phyloP scores from a whole-genome alignment of 2,888 invertebrate species.

The Beris chalybata region DNA sequence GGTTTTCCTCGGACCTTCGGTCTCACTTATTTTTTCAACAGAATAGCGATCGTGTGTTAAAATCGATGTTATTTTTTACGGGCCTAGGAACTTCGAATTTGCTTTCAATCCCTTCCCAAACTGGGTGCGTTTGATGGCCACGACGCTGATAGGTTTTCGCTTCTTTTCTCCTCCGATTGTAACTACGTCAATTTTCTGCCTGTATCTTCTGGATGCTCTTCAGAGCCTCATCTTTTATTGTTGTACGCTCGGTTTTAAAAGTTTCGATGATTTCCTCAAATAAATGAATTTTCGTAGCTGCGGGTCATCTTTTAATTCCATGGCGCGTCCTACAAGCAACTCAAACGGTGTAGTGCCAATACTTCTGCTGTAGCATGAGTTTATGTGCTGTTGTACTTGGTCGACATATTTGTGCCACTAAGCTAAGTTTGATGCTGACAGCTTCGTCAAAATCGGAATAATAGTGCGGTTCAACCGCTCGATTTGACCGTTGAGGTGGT shows the following conservation, averaged over 20 bases:
- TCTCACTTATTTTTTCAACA: no score
- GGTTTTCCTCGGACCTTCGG: no score
- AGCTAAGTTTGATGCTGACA: slow-evolving; percentile 45
- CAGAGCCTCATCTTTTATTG: slow-evolving; percentile 10
- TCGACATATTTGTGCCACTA: slow-evolving; percentile 44
- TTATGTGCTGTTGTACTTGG: slow-evolving; percentile 1
- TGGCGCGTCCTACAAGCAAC: slow-evolving; percentile 5
- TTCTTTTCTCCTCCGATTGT: slow-evolving; percentile 22
- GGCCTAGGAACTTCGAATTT: background rate
- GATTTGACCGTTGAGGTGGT: slow-evolving; percentile 41
- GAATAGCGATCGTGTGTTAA: no score
- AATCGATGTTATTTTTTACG: background rate
- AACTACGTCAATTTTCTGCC: slow-evolving; percentile 21
- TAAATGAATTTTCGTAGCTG: slow-evolving; percentile 16
- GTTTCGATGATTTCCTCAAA: background rate
- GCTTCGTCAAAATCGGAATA: slow-evolving; percentile 46
- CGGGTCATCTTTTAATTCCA: slow-evolving; percentile 6
- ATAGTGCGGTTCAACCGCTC: slow-evolving; percentile 46
- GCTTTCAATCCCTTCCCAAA: slow-evolving; percentile 4
- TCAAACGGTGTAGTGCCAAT: slow-evolving; percentile 21
- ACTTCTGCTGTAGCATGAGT: slow-evolving; percentile 1
- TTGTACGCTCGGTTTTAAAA: slow-evolving; percentile 21
- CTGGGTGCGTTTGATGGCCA: slow-evolving; percentile 14
- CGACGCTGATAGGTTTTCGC: background rate
- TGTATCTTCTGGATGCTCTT: slow-evolving; percentile 16